Evolutionary conservation across 1,140 invertebrate species (phyloP).

Genomic region (Pectinophora gossypiella): DNA sequence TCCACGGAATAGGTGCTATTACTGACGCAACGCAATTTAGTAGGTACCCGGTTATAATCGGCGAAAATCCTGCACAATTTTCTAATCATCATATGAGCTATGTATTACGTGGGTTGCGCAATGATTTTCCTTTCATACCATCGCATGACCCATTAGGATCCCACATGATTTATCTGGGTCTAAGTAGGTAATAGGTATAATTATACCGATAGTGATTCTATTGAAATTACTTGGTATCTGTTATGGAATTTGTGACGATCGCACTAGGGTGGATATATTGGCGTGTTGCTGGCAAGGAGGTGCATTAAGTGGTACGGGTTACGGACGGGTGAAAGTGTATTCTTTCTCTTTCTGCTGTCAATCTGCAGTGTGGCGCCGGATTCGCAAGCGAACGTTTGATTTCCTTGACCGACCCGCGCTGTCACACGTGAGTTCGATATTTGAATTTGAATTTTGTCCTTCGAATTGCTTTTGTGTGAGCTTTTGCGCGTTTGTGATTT

Average conservation of each 20-base stretch:
- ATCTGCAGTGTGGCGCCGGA: conserved; percentile 24
- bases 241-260: conserved; percentile 53
- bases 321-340: conserved; percentile 57
- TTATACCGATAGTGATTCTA: conserved; percentile 51
- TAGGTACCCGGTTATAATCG: too few species aligned
- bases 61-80: too few species aligned
- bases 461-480: not conserved
- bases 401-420: not conserved
- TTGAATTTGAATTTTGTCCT: not conserved
- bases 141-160: conserved; percentile 28
- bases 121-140: conserved; percentile 12
- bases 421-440: not conserved
- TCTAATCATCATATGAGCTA: too few species aligned
- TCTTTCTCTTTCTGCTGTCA: conserved; percentile 41
- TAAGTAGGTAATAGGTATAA: too few species aligned
- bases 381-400: conserved; percentile 18
- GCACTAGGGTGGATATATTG: conserved; percentile 38
- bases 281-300: conserved; percentile 31
- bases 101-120: not conserved
- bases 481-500: not conserved
- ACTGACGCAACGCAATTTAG: too few species aligned
- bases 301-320: conserved; percentile 58
- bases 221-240: conserved; percentile 44
- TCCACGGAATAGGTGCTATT: too few species aligned
- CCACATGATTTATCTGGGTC: conserved; percentile 59